Percentiles rank a stretch among this genome's conserved stretches.
These are phyloP conservation scores for Hylaeus volcanicus DNA, from an alignment of 1,140 invertebrate genomes.

Conservation along the genomic window DNA sequence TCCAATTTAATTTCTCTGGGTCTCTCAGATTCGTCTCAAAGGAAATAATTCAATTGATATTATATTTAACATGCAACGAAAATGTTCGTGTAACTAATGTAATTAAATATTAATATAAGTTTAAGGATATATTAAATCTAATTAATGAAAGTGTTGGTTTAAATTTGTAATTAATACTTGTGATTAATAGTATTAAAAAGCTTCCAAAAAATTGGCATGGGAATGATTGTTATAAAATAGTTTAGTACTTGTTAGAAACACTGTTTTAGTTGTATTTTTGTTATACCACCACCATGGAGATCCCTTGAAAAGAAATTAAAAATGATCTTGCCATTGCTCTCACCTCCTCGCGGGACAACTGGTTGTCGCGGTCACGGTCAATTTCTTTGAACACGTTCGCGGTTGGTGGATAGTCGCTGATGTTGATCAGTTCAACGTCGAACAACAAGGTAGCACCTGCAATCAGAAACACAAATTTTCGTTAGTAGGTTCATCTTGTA, in stretches of 20 bases:
- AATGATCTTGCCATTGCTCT: constrained; percentile 83
- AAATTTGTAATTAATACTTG: background rate
- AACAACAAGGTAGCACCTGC: constrained; percentile 92
- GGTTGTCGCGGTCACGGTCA: constrained; percentile 93
- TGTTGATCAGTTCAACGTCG: constrained; percentile 95
- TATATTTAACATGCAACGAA: too few species aligned
- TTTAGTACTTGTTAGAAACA: background rate
- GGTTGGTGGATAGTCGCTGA: constrained; percentile 91
- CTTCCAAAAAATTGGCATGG: background rate
- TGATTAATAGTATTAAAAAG: background rate
- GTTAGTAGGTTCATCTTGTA: background rate
- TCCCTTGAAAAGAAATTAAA: constrained; percentile 69
- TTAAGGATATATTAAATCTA: background rate
- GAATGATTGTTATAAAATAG: background rate
- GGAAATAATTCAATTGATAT: too few species aligned
- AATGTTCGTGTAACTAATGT: too few species aligned
- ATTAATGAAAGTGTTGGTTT: background rate
- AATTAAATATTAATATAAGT: too few species aligned
- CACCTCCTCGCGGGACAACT: constrained; percentile 96
- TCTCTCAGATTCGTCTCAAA: background rate
- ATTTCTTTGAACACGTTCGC: constrained; percentile 98
- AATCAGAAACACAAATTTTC: constrained; percentile 58
- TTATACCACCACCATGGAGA: constrained; percentile 65
- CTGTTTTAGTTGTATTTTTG: background rate
- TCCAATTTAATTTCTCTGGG: background rate